Conservation (phyloP, 53 echinoderm and acorn worm genomes). For the Temnopleurus reevesii region DNA sequence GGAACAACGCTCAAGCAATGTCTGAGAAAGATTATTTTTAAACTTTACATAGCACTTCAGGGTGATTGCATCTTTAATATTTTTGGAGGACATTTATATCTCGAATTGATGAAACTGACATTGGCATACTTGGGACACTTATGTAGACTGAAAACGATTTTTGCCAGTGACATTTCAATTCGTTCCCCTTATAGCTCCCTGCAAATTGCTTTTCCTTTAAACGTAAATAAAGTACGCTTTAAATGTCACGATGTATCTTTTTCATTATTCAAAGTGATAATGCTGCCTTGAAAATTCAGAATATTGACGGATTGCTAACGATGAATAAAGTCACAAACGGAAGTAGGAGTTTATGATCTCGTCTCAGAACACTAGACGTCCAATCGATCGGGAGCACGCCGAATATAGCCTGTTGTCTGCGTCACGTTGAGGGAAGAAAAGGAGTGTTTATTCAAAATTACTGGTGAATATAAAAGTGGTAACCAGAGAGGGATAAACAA, state of each 20-base stretch:
- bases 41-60: no score
- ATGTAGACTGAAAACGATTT: no score
- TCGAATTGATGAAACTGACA: no score
- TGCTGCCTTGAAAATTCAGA: background rate
- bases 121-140: no score
- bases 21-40: no score
- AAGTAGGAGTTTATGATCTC: background rate
- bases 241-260: background rate
- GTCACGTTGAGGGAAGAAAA: slow-evolving; percentile 1
- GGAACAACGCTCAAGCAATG: no score
- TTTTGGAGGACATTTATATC: no score
- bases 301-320: background rate
- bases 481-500: background rate
- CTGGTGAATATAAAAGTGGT: slow-evolving; percentile 16
- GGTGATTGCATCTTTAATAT: no score
- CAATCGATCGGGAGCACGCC: background rate
- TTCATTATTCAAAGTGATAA: background rate
- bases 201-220: background rate
- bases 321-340: background rate
- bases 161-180: no score
- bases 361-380: background rate
- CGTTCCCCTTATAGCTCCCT: background rate
- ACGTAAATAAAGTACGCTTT: background rate
- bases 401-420: slow-evolving; percentile 30
- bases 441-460: slow-evolving; percentile 23